Percentiles rank a stretch among this genome's conserved stretches.
Conservation (phyloP, 1,140 invertebrate species). For the Caenorhabditis inopinata region DNA sequence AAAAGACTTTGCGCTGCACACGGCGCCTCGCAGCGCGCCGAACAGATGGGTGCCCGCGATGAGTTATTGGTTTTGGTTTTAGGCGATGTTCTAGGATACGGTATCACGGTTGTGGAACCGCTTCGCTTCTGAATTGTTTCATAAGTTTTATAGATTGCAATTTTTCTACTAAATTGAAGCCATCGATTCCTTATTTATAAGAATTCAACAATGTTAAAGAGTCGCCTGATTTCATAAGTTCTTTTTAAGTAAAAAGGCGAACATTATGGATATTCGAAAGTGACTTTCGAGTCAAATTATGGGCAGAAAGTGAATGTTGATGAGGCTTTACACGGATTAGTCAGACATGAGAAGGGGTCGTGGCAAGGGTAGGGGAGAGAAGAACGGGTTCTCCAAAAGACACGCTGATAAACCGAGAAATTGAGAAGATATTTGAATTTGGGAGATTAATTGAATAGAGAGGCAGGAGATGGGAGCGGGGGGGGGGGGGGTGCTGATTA, state of each 20-base stretch:
- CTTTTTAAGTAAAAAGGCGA: no score
- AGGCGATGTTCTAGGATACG: neutral
- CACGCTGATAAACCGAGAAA: neutral
- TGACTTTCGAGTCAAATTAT: no score
- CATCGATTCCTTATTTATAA: no score
- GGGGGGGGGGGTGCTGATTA: neutral
- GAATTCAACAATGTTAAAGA: no score
- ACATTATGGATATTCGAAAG: no score
- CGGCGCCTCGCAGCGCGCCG: neutral
- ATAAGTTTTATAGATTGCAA: no score
- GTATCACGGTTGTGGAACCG: neutral
- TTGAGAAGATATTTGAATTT: neutral
- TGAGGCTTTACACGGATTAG: neutral
- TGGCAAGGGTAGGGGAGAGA: no score
- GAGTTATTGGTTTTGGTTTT: slow-evolving; percentile 13
- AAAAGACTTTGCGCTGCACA: neutral
- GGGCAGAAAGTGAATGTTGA: neutral
- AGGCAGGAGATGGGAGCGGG: no score
- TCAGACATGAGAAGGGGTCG: neutral
- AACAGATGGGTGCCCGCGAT: neutral
- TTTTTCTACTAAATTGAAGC: no score
- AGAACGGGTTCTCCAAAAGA: slow-evolving; percentile 13
- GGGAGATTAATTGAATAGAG: neutral
- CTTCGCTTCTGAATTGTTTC: no score
- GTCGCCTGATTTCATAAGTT: no score